Percentiles rank a stretch among this genome's conserved stretches.
Conservation (phyloP, 2,888 invertebrate species). For the Mythimna impura region DNA sequence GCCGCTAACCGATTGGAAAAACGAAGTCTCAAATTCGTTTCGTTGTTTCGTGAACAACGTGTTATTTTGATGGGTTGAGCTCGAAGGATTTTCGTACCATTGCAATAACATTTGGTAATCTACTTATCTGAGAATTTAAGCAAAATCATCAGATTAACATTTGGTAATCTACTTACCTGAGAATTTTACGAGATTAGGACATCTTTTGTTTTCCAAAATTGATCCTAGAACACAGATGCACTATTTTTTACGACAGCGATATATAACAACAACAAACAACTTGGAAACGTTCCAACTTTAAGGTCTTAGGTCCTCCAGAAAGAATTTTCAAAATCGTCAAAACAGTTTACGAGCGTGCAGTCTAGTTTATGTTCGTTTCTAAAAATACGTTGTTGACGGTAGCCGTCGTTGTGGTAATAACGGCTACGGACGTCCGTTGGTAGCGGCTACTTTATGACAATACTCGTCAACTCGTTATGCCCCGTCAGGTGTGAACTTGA, state of each 20-base stretch:
- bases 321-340: conserved; percentile 22
- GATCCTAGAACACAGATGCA: conserved; percentile 4
- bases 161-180: background rate
- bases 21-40: conserved; percentile 14
- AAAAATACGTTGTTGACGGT: conserved; percentile 27
- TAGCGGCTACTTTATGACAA: conserved; percentile 57
- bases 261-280: background rate
- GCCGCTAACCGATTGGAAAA: conserved; percentile 35
- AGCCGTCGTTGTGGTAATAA: conserved; percentile 8
- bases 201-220: background rate
- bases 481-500: conserved; percentile 70
- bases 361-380: conserved; percentile 14
- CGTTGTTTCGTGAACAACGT: conserved; percentile 16
- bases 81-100: conserved; percentile 16
- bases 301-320: background rate
- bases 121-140: background rate
- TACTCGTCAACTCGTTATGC: conserved; percentile 56
- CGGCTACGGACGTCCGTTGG: conserved; percentile 8
- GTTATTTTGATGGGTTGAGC: conserved; percentile 11
- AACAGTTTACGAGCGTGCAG: conserved; percentile 29
- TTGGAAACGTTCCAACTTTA: background rate
- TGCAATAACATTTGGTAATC: conserved; percentile 6
- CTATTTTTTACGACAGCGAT: conserved; percentile 1
- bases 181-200: background rate
- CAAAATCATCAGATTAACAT: background rate